Base-by-base conservation (phyloP, 2,113 vertebrate genomes). In the Polyodon spathula region DNA sequence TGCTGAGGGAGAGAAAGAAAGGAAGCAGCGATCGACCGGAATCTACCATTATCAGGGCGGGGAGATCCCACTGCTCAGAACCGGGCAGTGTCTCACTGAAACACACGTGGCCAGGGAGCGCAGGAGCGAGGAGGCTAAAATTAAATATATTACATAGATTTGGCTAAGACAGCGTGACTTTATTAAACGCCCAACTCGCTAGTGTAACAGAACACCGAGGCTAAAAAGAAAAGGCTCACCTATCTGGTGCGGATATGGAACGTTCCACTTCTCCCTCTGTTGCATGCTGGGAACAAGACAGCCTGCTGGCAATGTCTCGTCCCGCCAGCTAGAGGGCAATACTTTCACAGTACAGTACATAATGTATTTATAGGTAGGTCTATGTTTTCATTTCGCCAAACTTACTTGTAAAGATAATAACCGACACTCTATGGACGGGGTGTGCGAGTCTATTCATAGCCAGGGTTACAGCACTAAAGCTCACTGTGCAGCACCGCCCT, bases 1-100 rank as follows among this genome's bases (percentile, higher is more conserved):
- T 76, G 75, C 74, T 78, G 78, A 73, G 69, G 66, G 64, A 73
- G 83, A 70, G 77, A 87, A 88, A 88, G 78, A 81, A 80, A 78
- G 71, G 62, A 11, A 63, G 0, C 27, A 48, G 54, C 38, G 37
- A n/a, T 57, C 3, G 9, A 12, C 55, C 0, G 74, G 85, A 68
- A 51, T 6, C 37, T 83, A 84, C 84, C 83, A 87, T 72, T 81
- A 69, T 52, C 48, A 59, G 8, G 54, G 51, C 63, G 42, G 68
- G 77, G 78, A 76, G 63, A 78, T 55, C 68, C 75, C 74, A 81
- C 64, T 9, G 66, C 0, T 10, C 3, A n/a, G 54, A 39, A 2
- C 39, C 14, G 11, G 3, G 41, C 39, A 1, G 1, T 5, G n/a
- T 46, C 1, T 0, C 2, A 15, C 27, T 8, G 1, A 12, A 51